Base-by-base conservation (phyloP, 2,113 vertebrate genomes). In the Mus pahari region DNA sequence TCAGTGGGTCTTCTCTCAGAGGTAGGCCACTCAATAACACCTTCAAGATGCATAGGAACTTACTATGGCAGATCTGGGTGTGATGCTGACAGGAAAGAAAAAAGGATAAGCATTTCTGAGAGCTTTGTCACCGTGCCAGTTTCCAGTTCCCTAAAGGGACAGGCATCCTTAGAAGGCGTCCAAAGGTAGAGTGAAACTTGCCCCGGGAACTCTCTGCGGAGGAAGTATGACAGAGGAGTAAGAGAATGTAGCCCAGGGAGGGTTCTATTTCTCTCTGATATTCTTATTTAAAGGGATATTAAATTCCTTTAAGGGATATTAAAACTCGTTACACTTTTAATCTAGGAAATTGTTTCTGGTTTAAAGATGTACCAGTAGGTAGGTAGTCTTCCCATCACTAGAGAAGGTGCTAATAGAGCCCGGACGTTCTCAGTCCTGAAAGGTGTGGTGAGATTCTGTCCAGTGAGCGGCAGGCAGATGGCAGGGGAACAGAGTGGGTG, bases 31-130 rank as follows among this genome's bases (percentile, higher is more conserved):
- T 82, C 68, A 82, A 6, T 33, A 24, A 93, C n/a, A 74, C 50
- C 79, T 64, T 60, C 50, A 22, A 95, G n/a, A 20, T 7, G n/a
- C 74, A 48, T 39, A 75, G 82, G 45, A 83, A 90, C 58, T 45
- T 36, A 26, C 24, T 24, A 36, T 9, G 11, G 81, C 71, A 90
- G 79, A 87, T 45, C 81, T 68, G 48, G 16, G 4, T 73, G 53
- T 90, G 79, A 92, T 19, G 8, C 74, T n/a, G 75, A 28, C 28
- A 17, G 8, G 53, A 12, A 89, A 90, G 60, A 62, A 89, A 75
- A 83, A 13, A 64, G 8, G 26, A 7, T 17, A 71, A 94, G 58
- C 70, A 93, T 95, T 94, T 96, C 92, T 90, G n/a, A 95, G 78
- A 88, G 36, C 9, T 93, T 42, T 87, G 83, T 93, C 87, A 93